Evolutionary conservation across 2,888 invertebrate species (phyloP).

Genomic region (Eupelmus urozonus): DNA sequence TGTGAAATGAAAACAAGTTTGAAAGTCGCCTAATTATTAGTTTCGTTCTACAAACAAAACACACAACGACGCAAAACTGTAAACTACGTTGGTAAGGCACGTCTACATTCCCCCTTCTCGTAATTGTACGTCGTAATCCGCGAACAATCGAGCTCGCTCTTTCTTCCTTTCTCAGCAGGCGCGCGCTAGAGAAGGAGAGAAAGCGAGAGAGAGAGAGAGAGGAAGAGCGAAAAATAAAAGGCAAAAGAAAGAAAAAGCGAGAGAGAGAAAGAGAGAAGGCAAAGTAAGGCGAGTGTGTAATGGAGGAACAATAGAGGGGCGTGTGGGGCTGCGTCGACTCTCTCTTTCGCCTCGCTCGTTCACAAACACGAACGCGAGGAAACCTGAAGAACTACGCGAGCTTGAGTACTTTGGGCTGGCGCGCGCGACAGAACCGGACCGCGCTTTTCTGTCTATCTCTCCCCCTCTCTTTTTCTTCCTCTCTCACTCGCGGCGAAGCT

Average conservation of each 20-base stretch:
- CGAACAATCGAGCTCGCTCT: constrained; percentile 34
- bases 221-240: not conserved
- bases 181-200: constrained; percentile 9
- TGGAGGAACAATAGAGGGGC: constrained; percentile 26
- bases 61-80: constrained; percentile 1
- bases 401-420: too few relatives aligned
- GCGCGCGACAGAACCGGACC: not conserved
- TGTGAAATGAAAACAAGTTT: not conserved
- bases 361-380: not conserved
- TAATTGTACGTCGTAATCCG: constrained; percentile 46
- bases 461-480: constrained; percentile 10
- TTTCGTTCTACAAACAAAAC: constrained; percentile 24
- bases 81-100: constrained; percentile 9
- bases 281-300: constrained; percentile 37
- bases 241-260: not conserved
- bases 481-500: not conserved
- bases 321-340: not conserved
- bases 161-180: not conserved
- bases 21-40: constrained; percentile 28
- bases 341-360: too few relatives aligned
- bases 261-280: not conserved
- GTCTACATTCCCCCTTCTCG: not conserved
- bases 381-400: constrained; percentile 6
- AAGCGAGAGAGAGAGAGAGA: constrained; percentile 10
- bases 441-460: constrained; percentile 17